Conservation (phyloP, 2,888 invertebrate genomes). For the Dicroscelio sp. region DNA sequence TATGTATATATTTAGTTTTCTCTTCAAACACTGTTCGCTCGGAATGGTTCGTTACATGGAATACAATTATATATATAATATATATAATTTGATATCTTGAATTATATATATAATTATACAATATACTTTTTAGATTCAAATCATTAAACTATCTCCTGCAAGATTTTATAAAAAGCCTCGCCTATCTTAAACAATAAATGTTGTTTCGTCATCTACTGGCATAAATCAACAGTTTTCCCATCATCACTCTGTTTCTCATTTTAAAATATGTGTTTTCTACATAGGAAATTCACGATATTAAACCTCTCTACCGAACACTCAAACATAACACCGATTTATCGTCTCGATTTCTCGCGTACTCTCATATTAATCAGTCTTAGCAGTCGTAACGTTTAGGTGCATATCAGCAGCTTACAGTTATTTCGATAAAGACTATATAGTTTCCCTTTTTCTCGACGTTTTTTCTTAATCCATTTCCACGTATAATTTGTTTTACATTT, state of each 20-base stretch:
- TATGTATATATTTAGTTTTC: slow-evolving; percentile 78
- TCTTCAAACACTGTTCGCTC: slow-evolving; percentile 72
- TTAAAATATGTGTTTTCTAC: slow-evolving; percentile 91
- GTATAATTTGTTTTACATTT: slow-evolving; percentile 71
- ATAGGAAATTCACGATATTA: slow-evolving; percentile 90
- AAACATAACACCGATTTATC: slow-evolving; percentile 91
- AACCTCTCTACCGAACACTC: slow-evolving; percentile 91
- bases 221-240: slow-evolving; percentile 90
- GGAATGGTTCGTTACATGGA: slow-evolving; percentile 85
- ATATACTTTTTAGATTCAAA: slow-evolving; percentile 69
- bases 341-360: slow-evolving; percentile 65
- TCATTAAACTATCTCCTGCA: slow-evolving; percentile 88
- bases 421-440: slow-evolving; percentile 69
- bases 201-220: slow-evolving; percentile 88
- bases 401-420: slow-evolving; percentile 77
- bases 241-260: slow-evolving; percentile 73
- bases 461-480: slow-evolving; percentile 31
- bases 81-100: too few relatives aligned
- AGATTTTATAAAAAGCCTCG: slow-evolving; percentile 90
- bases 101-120: slow-evolving; percentile 61
- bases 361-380: slow-evolving; percentile 89
- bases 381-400: slow-evolving; percentile 86
- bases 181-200: slow-evolving; percentile 89
- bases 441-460: slow-evolving; percentile 56
- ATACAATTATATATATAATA: slow-evolving; percentile 83